Evolutionary conservation across 2,797 vertebrate genomes (phyloP).

Genomic region (Myripristis murdjan): DNA sequence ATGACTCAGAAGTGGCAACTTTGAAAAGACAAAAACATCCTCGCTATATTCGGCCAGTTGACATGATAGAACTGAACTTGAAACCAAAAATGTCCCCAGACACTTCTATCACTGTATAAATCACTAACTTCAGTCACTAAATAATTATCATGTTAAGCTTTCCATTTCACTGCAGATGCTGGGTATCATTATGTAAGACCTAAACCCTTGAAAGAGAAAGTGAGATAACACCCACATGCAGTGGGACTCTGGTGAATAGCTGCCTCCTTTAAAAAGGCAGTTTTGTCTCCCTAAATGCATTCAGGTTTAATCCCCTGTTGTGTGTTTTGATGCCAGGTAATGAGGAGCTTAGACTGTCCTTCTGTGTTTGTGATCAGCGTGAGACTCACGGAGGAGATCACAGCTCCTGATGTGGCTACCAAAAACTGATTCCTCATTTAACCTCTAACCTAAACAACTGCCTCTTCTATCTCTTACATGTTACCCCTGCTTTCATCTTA

Average conservation of each 20-base stretch:
- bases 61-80: too few relatives aligned
- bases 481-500: not conserved
- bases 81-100: too few relatives aligned
- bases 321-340: conserved; percentile 41
- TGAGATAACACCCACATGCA: not conserved
- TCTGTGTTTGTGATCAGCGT: conserved; percentile 37
- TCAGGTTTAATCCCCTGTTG: conserved; percentile 25
- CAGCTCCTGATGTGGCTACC: not conserved
- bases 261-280: not conserved
- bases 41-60: too few relatives aligned
- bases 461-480: not conserved
- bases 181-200: not conserved
- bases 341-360: conserved; percentile 28
- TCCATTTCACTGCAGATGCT: not conserved
- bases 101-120: too few relatives aligned
- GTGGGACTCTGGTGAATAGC: not conserved
- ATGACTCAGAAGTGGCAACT: too few relatives aligned
- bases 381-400: conserved; percentile 14
- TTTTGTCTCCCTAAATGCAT: conserved; percentile 13
- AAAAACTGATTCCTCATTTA: conserved; percentile 22
- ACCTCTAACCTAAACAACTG: conserved; percentile 1
- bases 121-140: too few relatives aligned
- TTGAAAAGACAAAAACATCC: too few relatives aligned
- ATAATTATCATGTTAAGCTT: not conserved
- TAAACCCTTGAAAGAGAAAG: not conserved